A percentile compares a stretch with the other conserved stretches of the same genome.
Evolutionary conservation across 2,797 vertebrate genomes (phyloP).

Genomic region (Streptopelia turtur): DNA sequence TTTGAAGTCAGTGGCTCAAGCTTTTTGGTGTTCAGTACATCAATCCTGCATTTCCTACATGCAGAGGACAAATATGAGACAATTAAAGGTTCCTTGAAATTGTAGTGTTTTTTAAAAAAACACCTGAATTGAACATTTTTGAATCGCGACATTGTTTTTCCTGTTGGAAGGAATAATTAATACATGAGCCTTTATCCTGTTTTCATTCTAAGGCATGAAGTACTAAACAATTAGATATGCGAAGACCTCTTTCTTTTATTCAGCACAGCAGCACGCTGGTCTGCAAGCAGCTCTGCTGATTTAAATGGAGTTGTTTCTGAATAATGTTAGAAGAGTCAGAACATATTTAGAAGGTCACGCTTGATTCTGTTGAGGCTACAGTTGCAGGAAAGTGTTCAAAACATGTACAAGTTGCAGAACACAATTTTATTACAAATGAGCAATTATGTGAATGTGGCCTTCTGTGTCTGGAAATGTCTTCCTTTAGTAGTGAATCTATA

Average conservation of each 20-base stretch:
- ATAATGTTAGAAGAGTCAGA: background rate
- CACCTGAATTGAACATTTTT: background rate
- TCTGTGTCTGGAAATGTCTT: background rate
- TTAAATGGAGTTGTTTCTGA: constrained; percentile 7
- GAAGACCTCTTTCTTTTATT: background rate
- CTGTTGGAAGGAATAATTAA: background rate
- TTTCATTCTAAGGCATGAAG: background rate
- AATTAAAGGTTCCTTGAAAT: background rate
- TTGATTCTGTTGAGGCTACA: background rate
- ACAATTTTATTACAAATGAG: background rate
- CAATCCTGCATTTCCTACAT: background rate
- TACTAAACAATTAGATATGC: background rate
- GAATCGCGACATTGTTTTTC: background rate
- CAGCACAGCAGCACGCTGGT: background rate
- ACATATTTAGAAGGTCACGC: background rate
- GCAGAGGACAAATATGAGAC: background rate
- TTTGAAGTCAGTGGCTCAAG: background rate
- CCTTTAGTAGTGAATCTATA: background rate
- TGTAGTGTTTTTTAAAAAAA: background rate
- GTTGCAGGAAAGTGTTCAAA: background rate
- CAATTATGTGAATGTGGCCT: background rate
- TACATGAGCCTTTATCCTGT: background rate
- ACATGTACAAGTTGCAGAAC: background rate
- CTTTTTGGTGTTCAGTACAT: background rate
- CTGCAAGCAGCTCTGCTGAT: background rate